Evolutionary conservation across 2,797 vertebrate species (phyloP).

Genomic region (Sibirionetta formosa): DNA sequence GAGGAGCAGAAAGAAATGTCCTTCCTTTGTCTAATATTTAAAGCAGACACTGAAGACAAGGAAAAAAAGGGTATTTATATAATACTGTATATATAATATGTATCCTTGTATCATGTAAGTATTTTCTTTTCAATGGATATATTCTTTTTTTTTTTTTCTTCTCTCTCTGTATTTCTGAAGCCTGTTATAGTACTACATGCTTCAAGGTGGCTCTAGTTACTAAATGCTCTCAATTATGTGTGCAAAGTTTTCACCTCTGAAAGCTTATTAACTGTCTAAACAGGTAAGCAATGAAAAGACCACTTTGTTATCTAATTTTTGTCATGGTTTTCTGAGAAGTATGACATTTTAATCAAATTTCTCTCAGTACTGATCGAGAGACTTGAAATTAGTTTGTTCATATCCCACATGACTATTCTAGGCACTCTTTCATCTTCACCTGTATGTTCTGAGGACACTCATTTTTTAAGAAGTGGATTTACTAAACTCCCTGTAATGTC

Average conservation of each 20-base stretch:
- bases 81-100: neutral
- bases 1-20: neutral
- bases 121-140: neutral
- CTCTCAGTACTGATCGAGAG: neutral
- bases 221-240: neutral
- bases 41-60: neutral
- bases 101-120: neutral
- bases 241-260: neutral
- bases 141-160: neutral
- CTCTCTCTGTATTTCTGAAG: neutral
- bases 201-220: neutral
- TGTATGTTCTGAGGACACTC: accelerated
- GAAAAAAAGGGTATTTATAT: neutral
- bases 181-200: neutral
- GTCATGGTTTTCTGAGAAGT: neutral
- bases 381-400: neutral
- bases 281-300: neutral
- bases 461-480: neutral
- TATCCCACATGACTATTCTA: neutral
- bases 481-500: neutral
- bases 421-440: neutral
- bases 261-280: neutral
- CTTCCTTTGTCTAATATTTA: neutral
- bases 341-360: neutral
- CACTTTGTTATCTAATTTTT: accelerated